These are phyloP conservation scores for Tinamus guttatus DNA, from an alignment of 2,113 vertebrate species.

Conservation along the genomic window DNA sequence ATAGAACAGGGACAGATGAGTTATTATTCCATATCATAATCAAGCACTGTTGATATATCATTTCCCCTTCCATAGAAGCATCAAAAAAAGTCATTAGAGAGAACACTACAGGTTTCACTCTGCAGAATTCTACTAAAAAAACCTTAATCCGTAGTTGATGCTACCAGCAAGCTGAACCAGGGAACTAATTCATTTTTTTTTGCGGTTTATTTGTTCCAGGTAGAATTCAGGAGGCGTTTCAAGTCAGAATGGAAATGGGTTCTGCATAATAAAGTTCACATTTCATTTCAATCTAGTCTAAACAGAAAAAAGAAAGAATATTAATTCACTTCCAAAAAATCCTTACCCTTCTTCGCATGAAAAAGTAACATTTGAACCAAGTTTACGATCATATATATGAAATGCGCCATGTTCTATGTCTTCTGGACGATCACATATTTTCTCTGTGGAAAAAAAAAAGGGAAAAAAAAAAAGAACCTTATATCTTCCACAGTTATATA, in stretches of 20 bases:
- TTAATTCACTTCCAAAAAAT: not conserved
- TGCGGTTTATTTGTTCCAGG: not conserved
- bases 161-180: not conserved
- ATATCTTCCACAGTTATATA: not conserved
- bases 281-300: not conserved
- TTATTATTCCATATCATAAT: not conserved
- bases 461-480: not conserved
- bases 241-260: not conserved
- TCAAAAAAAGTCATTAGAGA: not conserved
- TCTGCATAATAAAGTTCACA: not conserved
- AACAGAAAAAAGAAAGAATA: not conserved
- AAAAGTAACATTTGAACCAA: conserved; percentile 39
- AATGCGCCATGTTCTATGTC: not conserved
- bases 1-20: not conserved
- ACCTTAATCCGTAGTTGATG: not conserved
- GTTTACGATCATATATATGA: not conserved
- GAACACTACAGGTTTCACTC: not conserved
- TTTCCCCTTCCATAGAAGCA: not conserved
- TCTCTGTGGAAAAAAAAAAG: not conserved
- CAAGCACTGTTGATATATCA: not conserved
- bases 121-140: not conserved
- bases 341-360: conserved; percentile 73
- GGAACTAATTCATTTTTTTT: not conserved
- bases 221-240: not conserved
- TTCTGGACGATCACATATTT: not conserved